These are phyloP conservation scores for Andrena cerasifolii DNA, from an alignment of 1,140 invertebrate species.

Conservation along the genomic window DNA sequence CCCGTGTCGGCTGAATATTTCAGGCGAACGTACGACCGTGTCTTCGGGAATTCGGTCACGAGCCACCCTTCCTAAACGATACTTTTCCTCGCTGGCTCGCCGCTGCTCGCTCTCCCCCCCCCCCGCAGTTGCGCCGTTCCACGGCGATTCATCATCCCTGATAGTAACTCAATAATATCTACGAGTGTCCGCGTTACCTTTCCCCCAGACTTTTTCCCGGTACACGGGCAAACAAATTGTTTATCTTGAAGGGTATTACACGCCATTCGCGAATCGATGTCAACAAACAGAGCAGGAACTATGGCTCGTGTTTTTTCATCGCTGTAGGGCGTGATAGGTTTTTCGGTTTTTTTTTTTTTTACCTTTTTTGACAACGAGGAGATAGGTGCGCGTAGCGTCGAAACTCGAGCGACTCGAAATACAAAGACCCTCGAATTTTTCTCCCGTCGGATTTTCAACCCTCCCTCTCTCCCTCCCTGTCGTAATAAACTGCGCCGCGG, in stretches of 20 bases:
- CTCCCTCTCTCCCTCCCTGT: background rate
- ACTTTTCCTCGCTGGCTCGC: background rate
- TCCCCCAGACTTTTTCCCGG: no score
- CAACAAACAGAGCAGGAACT: background rate
- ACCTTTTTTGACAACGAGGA: background rate
- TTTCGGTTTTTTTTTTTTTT: background rate
- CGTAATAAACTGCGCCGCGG: background rate
- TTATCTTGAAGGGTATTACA: background rate
- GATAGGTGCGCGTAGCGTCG: constrained; percentile 7
- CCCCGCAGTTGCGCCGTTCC: background rate
- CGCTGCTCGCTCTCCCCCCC: no score
- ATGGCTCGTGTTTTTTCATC: constrained; percentile 1
- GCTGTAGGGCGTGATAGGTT: background rate
- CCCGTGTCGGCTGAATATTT: background rate
- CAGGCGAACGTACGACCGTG: background rate
- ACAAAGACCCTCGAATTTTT: background rate
- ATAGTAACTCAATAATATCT: background rate
- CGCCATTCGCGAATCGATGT: background rate
- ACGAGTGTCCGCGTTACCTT: background rate
- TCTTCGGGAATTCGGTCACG: constrained; percentile 15
- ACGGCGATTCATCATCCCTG: background rate
- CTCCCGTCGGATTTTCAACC: background rate
- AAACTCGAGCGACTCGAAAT: constrained; percentile 9
- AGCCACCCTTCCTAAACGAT: background rate
- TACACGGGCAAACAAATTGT: background rate